Evolutionary conservation across 2,888 invertebrate genomes (phyloP).

Genomic region (Trypoxylon attenuatum): DNA sequence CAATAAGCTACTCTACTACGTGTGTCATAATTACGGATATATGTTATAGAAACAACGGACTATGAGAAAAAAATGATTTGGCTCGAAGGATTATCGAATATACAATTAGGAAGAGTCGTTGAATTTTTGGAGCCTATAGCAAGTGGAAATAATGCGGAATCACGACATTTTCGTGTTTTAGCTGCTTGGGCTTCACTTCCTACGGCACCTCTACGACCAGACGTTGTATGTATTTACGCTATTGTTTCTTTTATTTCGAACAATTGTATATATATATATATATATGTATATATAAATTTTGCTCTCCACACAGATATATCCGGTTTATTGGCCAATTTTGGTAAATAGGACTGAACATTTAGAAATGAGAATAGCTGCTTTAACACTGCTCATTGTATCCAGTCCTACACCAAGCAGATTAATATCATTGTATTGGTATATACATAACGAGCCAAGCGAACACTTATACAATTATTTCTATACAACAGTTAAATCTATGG

Average conservation of each 20-base stretch:
- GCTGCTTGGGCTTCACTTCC: conserved; percentile 80
- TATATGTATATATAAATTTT: background rate
- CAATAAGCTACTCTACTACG: no score
- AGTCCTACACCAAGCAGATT: conserved; percentile 81
- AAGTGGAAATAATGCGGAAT: conserved; percentile 67
- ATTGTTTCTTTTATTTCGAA: conserved; percentile 5
- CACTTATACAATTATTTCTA: conserved; percentile 84
- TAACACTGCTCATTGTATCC: conserved; percentile 80
- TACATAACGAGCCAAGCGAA: conserved; percentile 78
- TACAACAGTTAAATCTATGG: conserved; percentile 82
- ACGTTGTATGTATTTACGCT: conserved; percentile 71
- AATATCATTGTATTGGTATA: conserved; percentile 82
- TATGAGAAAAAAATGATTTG: conserved; percentile 83
- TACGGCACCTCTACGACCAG: conserved; percentile 75
- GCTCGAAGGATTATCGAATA: conserved; percentile 83
- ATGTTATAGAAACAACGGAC: conserved; percentile 62
- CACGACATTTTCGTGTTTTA: conserved; percentile 81
- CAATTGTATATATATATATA: background rate
- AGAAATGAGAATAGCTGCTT: conserved; percentile 81
- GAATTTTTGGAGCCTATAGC: conserved; percentile 74
- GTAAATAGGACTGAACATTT: conserved; percentile 81
- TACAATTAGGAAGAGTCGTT: conserved; percentile 77
- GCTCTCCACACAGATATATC: conserved; percentile 75
- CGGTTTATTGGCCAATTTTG: conserved; percentile 82
- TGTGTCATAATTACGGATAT: no score